Evolutionary conservation across 2,797 vertebrate genomes (phyloP).

Genomic region (Staurois parvus): DNA sequence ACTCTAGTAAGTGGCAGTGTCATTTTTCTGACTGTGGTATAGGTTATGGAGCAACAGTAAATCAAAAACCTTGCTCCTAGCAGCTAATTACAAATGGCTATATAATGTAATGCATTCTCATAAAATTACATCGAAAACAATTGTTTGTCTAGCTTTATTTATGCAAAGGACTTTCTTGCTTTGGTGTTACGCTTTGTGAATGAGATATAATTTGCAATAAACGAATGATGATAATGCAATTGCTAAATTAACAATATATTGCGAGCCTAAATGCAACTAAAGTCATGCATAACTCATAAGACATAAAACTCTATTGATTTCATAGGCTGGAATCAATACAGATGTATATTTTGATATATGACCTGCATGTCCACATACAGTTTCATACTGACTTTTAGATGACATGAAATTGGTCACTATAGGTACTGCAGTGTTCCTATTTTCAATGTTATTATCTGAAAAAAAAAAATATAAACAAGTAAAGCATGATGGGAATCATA

Average conservation of each 20-base stretch:
- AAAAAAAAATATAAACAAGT: no score
- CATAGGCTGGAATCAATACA: conserved; percentile 44
- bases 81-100: not conserved
- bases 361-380: conserved; percentile 44
- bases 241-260: conserved; percentile 36
- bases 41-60: not conserved
- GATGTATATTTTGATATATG: conserved; percentile 62
- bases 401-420: conserved; percentile 32
- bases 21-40: conserved; percentile 14
- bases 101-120: not conserved
- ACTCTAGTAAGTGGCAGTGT: conserved; percentile 2
- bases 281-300: conserved; percentile 55
- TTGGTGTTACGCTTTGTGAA: not conserved
- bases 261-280: conserved; percentile 33
- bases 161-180: not conserved
- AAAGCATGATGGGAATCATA: no score
- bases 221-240: not conserved
- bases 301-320: conserved; percentile 54
- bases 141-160: not conserved
- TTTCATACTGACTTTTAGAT: conserved; percentile 54
- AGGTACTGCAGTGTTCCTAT: conserved; percentile 7
- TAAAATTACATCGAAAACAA: not conserved
- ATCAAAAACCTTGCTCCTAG: conserved; percentile 14
- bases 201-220: conserved; percentile 9
- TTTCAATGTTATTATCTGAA: no score